Percentiles rank a stretch among this genome's conserved stretches.
Evolutionary conservation across 2,888 invertebrate species (phyloP).

Genomic region (Pheosia tremula): DNA sequence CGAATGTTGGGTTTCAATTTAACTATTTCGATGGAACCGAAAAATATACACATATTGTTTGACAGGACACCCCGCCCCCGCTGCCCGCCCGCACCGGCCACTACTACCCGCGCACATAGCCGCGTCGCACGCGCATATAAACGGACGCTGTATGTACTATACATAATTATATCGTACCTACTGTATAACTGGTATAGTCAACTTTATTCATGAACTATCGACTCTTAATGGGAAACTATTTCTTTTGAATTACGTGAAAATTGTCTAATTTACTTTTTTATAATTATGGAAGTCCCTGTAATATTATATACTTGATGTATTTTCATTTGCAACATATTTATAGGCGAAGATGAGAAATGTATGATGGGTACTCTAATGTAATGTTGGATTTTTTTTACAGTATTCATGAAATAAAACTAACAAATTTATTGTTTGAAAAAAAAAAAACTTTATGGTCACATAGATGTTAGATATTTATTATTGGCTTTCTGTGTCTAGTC

Average conservation of each 20-base stretch:
- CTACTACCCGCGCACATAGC: slow-evolving; percentile 79
- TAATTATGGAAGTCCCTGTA: too few species aligned
- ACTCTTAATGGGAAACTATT: neutral
- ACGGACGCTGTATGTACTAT: slow-evolving; percentile 25
- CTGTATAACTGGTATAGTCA: neutral
- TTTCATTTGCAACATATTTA: too few species aligned
- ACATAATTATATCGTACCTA: slow-evolving; percentile 10
- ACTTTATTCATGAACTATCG: slow-evolving; percentile 6
- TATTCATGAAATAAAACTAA: neutral
- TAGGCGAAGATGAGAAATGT: neutral
- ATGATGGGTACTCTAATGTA: neutral
- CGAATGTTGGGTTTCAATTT: too few species aligned
- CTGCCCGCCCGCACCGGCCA: slow-evolving; percentile 79
- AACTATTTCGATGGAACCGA: too few species aligned
- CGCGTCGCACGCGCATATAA: slow-evolving; percentile 24
- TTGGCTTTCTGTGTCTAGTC: slow-evolving; percentile 65
- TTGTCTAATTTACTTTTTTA: neutral
- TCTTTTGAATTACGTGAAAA: neutral
- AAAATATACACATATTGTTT: neutral
- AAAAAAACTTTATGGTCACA: neutral
- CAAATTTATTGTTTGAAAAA: neutral
- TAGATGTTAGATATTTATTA: slow-evolving; percentile 21
- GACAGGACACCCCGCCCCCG: slow-evolving; percentile 76
- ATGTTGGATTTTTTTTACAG: neutral
- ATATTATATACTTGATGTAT: too few species aligned